Base-by-base conservation (phyloP, 1,140 invertebrate species). In the Platorchestia sp. region DNA sequence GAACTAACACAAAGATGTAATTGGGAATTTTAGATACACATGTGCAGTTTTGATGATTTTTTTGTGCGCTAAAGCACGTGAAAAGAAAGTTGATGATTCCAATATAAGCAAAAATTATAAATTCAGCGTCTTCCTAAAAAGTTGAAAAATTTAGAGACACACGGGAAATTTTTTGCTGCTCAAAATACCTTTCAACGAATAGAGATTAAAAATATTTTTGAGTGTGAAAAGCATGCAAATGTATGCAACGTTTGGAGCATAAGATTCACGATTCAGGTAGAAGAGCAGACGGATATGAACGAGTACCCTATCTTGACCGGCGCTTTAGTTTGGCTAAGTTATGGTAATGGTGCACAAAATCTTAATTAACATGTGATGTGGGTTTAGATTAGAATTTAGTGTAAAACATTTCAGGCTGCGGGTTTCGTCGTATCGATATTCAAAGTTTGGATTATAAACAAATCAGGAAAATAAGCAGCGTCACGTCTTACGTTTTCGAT, bases 401-500 rank as follows among this genome's bases (percentile, higher is more conserved):
- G 41, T 19, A 89, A 43, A 89, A 89, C 14, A 42, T 89, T 10
- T 89, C 87, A 44, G n/a, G 87, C 59, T 75, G 7, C 59, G 27
- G 59, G 59, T 75, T 75, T 75, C 59, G 59, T 75, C 59, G 59
- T 75, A 75, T 75, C 59, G 27, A 75, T 75, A 10, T 75, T 51
- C 47, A 22, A 27, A 75, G 27, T 75, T 75, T 75, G 59, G 27
- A 75, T 75, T 75, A 75, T 75, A 27, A 36, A 75, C 59, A 75
- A 75, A 75, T 75, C 42, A 89, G 87, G 41, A 89, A 89, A 89
- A 89, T 10, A 89, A 44, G n/a, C 27, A 89, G 87, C 27, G 87
- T 89, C 14, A 89, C 43, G 47, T 93, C 91, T 93, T 93, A 93
- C 91, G 91, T 93, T 93, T 93, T 93, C 6, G 91, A 45, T 16